Evolutionary conservation across 2,888 invertebrate genomes (phyloP).

Genomic region (Papilio demoleus): DNA sequence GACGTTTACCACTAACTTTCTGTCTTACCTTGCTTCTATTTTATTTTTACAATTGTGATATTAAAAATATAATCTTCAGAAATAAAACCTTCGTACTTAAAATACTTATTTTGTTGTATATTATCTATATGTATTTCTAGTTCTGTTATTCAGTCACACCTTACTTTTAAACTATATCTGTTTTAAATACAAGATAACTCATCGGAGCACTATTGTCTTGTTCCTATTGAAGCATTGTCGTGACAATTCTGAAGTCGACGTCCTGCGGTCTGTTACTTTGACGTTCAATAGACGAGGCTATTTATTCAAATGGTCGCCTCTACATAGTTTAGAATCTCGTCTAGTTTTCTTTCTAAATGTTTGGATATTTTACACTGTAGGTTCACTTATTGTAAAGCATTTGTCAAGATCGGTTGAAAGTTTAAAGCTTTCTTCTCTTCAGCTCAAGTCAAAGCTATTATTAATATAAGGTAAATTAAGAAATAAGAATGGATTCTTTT

Average conservation of each 20-base stretch:
- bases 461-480: neutral
- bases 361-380: conserved; percentile 33
- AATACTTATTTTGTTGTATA: neutral
- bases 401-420: conserved; percentile 9
- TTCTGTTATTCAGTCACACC: conserved; percentile 1
- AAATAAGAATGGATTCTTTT: too few relatives aligned
- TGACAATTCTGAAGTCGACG: conserved; percentile 31
- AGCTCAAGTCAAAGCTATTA: too few relatives aligned
- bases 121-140: neutral
- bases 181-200: conserved; percentile 28
- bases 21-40: too few relatives aligned
- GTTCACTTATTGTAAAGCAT: conserved; percentile 33
- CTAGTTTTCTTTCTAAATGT: conserved; percentile 28
- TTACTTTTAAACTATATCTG: conserved; percentile 1
- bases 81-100: too few relatives aligned
- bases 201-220: conserved; percentile 28
- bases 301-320: conserved; percentile 42
- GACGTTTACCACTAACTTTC: too few relatives aligned
- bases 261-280: conserved; percentile 36
- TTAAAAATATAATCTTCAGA: too few relatives aligned
- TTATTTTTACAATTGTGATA: too few relatives aligned
- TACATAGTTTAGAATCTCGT: conserved; percentile 41
- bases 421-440: neutral
- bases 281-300: conserved; percentile 36
- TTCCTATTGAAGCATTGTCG: conserved; percentile 34